Conservation (phyloP, 64 coral and sea anemone species). For the Stichodactyla helianthus region DNA sequence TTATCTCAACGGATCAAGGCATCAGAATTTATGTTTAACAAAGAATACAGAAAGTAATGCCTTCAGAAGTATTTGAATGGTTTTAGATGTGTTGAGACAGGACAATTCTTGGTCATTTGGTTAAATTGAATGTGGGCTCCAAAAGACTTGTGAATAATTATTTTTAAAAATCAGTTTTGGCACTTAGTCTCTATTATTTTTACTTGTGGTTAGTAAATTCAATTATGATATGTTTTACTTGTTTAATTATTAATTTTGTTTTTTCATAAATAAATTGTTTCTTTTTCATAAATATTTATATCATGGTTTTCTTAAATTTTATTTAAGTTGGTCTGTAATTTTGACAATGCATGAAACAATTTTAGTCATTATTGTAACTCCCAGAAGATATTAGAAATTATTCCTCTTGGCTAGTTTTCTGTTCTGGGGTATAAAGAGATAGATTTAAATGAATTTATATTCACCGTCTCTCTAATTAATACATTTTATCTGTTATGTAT, state of each 20-base stretch:
- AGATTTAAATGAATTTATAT: no score
- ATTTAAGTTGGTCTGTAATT: no score
- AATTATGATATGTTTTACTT: background rate
- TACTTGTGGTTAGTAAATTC: background rate
- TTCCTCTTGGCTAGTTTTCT: no score
- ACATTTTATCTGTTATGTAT: no score
- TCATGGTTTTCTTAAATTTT: background rate
- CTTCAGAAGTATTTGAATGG: background rate
- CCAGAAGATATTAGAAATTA: no score
- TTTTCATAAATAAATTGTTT: background rate
- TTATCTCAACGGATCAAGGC: background rate
- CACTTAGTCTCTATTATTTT: background rate
- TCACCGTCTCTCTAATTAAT: no score
- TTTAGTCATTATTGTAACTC: no score
- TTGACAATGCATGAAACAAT: no score
- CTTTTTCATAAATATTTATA: background rate
- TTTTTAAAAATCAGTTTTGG: background rate
- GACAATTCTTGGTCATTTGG: background rate
- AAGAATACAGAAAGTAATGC: background rate
- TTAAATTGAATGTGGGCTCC: background rate
- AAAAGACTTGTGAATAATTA: background rate
- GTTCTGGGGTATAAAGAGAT: no score
- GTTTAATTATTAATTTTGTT: background rate
- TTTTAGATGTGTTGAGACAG: background rate
- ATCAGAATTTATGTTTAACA: background rate